Evolutionary conservation across 2,113 vertebrate genomes (phyloP), one percentile per base, ranked within the genome.

Genomic region (Falco punctatus): DNA sequence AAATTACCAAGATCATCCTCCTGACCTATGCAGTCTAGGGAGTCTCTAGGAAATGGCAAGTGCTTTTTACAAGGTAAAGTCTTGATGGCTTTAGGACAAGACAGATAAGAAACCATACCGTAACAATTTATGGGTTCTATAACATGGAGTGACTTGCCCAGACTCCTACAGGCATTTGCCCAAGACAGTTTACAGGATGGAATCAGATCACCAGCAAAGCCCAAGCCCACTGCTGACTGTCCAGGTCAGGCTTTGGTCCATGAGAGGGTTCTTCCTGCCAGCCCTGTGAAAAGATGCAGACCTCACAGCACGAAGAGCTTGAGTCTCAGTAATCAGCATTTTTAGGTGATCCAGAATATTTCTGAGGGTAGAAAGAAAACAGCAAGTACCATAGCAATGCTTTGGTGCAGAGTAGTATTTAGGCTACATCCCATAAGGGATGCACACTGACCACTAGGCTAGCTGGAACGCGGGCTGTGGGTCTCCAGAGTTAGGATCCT

Each of bases 371-470:
- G 54, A 67, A 84, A 22, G 35, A 15, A 61, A 65, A 14, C 27
- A 72, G 44, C 33, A 73, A 62, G 6, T 30, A 33, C 16, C 30
- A 9, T 7, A 57, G 57, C 15, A 81, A 8, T 0, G 0, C 10
- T 15, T 51, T 0, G 2, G 10, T 13, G 13, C 44, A 44, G 32
- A 16, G 26, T 4, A 40, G 23, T 38, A 32, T 33, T 62, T 66
- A 30, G 2, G 12, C 42, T 57, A 5, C 5, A 4, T 17, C 23
- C 70, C 61, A 6, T 0, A 22, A 54, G 28, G 26, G 46, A 57
- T 72, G 30, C 3, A 4, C 0, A 0, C 40, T 22, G 16, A n/a
- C 15, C 33, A 23, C 64, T 2, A 26, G 6, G 28, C 12, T 65
- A 42, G 30, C 44, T 30, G 23, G 20, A 30, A 5, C 2, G 1